Conservation (phyloP, 2,113 vertebrate genomes). For the Alaudala cheleensis region DNA sequence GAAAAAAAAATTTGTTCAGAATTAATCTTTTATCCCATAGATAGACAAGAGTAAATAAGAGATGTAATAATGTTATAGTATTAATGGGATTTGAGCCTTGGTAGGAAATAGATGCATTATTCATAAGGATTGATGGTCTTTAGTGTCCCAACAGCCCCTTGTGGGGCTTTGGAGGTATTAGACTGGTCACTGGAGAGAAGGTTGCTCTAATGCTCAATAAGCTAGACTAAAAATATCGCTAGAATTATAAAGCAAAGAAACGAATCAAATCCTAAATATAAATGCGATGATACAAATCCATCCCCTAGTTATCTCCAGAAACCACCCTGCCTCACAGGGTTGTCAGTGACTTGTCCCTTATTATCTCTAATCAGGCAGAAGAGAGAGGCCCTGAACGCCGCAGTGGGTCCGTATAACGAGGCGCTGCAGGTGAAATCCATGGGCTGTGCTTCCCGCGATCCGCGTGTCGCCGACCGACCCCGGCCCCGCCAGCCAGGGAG, state of each 20-base stretch:
- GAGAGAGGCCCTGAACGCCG: background rate
- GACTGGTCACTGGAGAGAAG: background rate
- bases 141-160: conserved; percentile 33
- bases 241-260: conserved; percentile 43
- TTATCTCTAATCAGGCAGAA: conserved; percentile 54
- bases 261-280: conserved; percentile 53
- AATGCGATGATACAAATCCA: conserved; percentile 16
- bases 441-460: background rate
- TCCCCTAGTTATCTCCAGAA: conserved; percentile 44
- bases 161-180: conserved; percentile 33
- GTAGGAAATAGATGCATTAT: conserved; percentile 61
- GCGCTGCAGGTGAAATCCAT: conserved; percentile 15
- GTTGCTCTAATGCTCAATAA: conserved; percentile 22
- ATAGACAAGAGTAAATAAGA: conserved; percentile 43
- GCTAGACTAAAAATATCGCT: background rate
- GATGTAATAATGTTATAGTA: conserved; percentile 44
- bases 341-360: conserved; percentile 4
- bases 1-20: conserved; percentile 11
- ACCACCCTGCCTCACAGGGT: conserved; percentile 32
- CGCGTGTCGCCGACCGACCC: background rate
- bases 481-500: background rate
- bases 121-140: conserved; percentile 55
- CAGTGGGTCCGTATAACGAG: background rate
- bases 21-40: conserved; percentile 24
- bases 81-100: conserved; percentile 50